Base-by-base conservation (phyloP, 2,113 vertebrate species). In the Oreotrochilus melanogaster region DNA sequence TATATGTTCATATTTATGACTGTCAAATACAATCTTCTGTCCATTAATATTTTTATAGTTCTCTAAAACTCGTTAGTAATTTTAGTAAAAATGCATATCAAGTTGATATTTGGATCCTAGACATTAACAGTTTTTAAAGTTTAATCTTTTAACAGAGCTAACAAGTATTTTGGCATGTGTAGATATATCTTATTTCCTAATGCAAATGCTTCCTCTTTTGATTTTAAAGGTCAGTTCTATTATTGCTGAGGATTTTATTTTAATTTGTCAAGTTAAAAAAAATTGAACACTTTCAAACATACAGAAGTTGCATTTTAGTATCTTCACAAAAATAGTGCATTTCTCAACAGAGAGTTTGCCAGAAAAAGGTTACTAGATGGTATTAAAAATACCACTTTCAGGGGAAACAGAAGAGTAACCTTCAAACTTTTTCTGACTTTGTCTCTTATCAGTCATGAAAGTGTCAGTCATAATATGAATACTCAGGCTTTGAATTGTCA, bases 391-490 rank as follows among this genome's bases (percentile, higher is more conserved):
- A 75, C 66, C 71, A 78, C 33, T 97, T 97, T 95, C 33, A 75
- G 80, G 84, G 35, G 70, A 97, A 76, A 92, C 87, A 96, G 96
- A 95, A 93, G 88, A 95, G 53, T 97, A 96, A 97, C 96, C 93
- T 97, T 97, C 97, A 97, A 96, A 97, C 95, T 97, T 97, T 95
- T 96, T 94, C 86, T 93, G 87, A 89, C 93, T 96, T 97, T 96
- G 74, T 93, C 60, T 95, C 93, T 96, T 97, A 97, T 97, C 97
- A 95, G 92, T 95, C 95, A 94, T 85, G 84, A 89, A 83, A 96
- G 95, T 96, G 96, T 93, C 94, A 96, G 78, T 89, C 87, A 85
- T 94, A 97, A 97, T 96, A 91, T 86, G 86, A 96, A 93, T 95
- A 84, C 91, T 95, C 84, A 90, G 93, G 67, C 93, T 97, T 97